Percentiles rank a stretch among this genome's conserved stretches.
phyloP scores from a whole-genome alignment of 2,888 invertebrate species.

The Erynnis tages region DNA sequence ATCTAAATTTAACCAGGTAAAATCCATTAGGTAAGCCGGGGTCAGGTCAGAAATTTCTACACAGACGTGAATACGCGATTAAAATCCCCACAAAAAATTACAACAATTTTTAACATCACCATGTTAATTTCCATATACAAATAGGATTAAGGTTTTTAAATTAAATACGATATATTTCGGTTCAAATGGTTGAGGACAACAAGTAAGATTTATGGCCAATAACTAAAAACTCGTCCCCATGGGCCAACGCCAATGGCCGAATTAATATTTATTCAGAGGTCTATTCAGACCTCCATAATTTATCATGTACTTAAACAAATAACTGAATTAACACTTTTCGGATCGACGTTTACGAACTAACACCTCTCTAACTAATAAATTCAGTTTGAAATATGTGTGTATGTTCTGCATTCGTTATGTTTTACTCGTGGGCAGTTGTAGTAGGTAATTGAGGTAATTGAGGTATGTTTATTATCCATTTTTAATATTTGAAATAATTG shows the following conservation, averaged over 20 bases:
- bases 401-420: no score
- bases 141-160: slow-evolving; percentile 21
- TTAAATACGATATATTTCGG: slow-evolving; percentile 21
- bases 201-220: slow-evolving; percentile 29
- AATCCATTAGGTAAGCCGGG: slow-evolving; percentile 2
- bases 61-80: background rate
- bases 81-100: slow-evolving; percentile 14
- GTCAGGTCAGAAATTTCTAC: background rate
- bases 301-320: slow-evolving; percentile 42
- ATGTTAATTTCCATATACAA: slow-evolving; percentile 22
- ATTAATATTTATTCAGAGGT: slow-evolving; percentile 60
- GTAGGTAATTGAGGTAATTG: no score
- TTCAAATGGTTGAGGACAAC: slow-evolving; percentile 25
- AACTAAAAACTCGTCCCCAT: slow-evolving; percentile 21
- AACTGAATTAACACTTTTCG: slow-evolving; percentile 37
- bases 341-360: slow-evolving; percentile 25
- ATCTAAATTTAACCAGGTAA: background rate
- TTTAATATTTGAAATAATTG: no score
- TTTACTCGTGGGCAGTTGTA: no score
- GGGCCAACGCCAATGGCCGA: slow-evolving; percentile 37
- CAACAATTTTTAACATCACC: slow-evolving; percentile 19
- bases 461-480: no score
- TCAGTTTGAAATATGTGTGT: background rate
- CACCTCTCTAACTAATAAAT: background rate
- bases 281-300: slow-evolving; percentile 47